phyloP scores from a whole-genome alignment of 2,113 vertebrate genomes.

The Pygoscelis adeliae region DNA sequence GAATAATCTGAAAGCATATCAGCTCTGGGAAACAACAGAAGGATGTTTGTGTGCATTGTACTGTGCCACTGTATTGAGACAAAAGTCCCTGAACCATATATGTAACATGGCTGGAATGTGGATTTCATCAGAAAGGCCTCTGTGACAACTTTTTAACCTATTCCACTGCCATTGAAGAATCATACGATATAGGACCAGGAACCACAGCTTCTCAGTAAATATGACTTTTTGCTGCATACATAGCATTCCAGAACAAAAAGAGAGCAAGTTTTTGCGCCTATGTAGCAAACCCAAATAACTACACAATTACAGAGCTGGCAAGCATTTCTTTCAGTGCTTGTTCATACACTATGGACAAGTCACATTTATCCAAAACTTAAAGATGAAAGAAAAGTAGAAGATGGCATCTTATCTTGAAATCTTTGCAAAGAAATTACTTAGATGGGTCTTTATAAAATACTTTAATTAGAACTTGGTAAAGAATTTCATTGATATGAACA shows the following conservation, averaged over 20 bases:
- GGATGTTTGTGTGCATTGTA: background rate
- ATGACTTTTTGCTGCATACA: background rate
- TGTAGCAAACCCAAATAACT: background rate
- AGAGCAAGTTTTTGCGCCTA: background rate
- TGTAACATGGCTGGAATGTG: background rate
- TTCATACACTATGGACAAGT: background rate
- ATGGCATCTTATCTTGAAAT: background rate
- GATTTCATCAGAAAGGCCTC: background rate
- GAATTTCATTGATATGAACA: background rate
- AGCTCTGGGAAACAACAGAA: background rate
- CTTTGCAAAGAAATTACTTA: background rate
- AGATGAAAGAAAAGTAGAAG: background rate
- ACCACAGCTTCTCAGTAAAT: background rate
- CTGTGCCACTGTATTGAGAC: background rate
- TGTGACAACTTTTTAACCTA: background rate
- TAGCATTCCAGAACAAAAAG: background rate
- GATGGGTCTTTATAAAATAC: background rate
- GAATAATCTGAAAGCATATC: background rate
- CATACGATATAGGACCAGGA: fast-evolving
- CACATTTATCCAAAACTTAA: background rate
- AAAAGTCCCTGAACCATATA: background rate
- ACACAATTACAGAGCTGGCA: background rate
- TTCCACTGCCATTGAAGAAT: background rate
- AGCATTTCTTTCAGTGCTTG: background rate
- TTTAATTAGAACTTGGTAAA: background rate